Evolutionary conservation across 1,140 invertebrate species (phyloP).

Genomic region (Andrena cerasifolii): DNA sequence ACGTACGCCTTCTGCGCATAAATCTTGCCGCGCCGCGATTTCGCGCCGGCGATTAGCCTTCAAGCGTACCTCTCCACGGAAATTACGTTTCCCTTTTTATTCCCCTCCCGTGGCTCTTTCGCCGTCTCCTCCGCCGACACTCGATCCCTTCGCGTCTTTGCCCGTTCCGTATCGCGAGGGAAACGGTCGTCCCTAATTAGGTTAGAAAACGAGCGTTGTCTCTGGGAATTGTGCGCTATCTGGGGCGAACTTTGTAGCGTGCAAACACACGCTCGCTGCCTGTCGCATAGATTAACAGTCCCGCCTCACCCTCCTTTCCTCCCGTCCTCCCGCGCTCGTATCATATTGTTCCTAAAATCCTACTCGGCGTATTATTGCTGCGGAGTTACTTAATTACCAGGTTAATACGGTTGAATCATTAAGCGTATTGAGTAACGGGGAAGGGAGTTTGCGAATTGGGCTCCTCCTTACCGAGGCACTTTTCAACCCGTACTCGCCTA

Average conservation of each 20-base stretch:
- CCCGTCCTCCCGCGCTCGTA: neutral
- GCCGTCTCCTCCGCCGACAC: neutral
- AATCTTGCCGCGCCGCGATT: slow-evolving; percentile 70
- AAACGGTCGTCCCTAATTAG: slow-evolving; percentile 43
- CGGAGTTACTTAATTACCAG: slow-evolving; percentile 19
- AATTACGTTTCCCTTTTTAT: slow-evolving; percentile 46
- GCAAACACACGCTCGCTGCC: neutral
- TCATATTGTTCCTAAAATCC: slow-evolving; percentile 38
- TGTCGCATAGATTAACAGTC: neutral
- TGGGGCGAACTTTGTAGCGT: neutral
- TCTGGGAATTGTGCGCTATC: slow-evolving; percentile 50
- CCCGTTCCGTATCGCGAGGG: neutral
- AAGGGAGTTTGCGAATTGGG: neutral
- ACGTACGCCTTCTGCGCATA: slow-evolving; percentile 71
- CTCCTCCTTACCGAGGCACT: neutral
- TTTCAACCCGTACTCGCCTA: neutral
- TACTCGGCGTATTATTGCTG: neutral
- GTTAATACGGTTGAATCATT: slow-evolving; percentile 24
- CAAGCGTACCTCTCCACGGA: slow-evolving; percentile 60
- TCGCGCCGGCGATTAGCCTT: slow-evolving; percentile 61
- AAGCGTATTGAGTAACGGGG: slow-evolving; percentile 11
- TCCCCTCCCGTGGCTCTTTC: neutral
- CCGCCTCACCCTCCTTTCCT: neutral
- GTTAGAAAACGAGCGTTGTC: slow-evolving; percentile 48
- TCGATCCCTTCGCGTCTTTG: neutral